A percentile compares a stretch with the other conserved stretches of the same genome.
These are phyloP conservation scores for Telenomus remus DNA, from an alignment of 1,140 invertebrate genomes.

Conservation along the genomic window DNA sequence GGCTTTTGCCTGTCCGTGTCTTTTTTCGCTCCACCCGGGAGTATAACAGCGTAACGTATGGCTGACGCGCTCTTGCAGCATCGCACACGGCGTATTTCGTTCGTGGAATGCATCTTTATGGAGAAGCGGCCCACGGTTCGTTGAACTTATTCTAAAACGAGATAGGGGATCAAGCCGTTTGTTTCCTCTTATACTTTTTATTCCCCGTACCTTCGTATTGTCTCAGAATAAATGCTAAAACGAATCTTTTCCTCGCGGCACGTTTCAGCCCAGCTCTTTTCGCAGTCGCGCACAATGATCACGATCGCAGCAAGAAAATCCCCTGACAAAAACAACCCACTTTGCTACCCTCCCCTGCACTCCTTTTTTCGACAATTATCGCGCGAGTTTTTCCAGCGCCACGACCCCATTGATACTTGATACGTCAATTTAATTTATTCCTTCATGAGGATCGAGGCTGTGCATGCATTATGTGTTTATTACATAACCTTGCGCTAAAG, in stretches of 20 bases:
- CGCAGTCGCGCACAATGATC: slow-evolving; percentile 43
- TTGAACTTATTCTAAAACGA: slow-evolving; percentile 64
- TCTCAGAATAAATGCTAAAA: slow-evolving; percentile 61
- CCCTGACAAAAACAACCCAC: slow-evolving; percentile 24
- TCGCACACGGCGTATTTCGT: slow-evolving; percentile 52
- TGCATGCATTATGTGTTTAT: slow-evolving; percentile 7
- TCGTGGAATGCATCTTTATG: slow-evolving; percentile 63
- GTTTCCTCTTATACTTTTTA: slow-evolving; percentile 56
- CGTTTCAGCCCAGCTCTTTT: slow-evolving; percentile 37
- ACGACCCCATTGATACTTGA: too few species aligned
- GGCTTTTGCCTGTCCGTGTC: slow-evolving; percentile 10
- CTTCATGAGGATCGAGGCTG: slow-evolving; percentile 13
- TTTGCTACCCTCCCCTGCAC: background rate
- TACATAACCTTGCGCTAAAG: background rate
- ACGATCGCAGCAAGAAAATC: slow-evolving; percentile 34
- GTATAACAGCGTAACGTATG: slow-evolving; percentile 51
- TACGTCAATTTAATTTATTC: too few species aligned
- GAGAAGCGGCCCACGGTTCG: slow-evolving; percentile 57
- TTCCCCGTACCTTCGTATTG: slow-evolving; percentile 56
- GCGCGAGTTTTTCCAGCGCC: too few species aligned
- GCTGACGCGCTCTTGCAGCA: slow-evolving; percentile 51
- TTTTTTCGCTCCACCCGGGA: slow-evolving; percentile 27
- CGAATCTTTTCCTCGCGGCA: slow-evolving; percentile 48
- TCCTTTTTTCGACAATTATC: slow-evolving; percentile 1
- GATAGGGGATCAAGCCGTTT: slow-evolving; percentile 60